Evolutionary conservation across 1,140 invertebrate genomes (phyloP), one percentile per base, ranked within the genome.

Genomic region (Lithobius niger): DNA sequence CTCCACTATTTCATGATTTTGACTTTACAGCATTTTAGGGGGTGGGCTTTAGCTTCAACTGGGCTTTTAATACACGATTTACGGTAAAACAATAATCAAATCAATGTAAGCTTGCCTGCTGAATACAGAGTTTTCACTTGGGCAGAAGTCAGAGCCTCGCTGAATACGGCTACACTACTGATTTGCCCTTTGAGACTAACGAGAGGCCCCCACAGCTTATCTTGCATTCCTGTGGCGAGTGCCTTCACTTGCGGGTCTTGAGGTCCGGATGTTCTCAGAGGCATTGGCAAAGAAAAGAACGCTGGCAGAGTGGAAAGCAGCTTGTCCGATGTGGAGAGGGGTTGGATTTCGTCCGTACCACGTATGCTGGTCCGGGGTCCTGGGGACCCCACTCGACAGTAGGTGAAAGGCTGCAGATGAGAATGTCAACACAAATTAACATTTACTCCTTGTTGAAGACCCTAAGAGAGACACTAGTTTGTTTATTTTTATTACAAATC

Each of bases 171-270:
- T 2, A 78, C 69, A 15, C 70, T 68, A 1, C 73, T 76, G 0
- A 80, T 49, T 59, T 78, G 76, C 2, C 77, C 78, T 31, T 68
- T 62, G 13, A 80, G 60, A 54, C 69, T 69, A 13, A 67, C 67
- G 18, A 71, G 70, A 51, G 67, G 63, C 0, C 78, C 78, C 58
- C 73, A 76, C 0, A 72, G 66, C 0, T 66, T 67, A 51, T 79
- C 76, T 63, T 79, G 76, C 61, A 71, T 72, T 6, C 77, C 77
- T 19, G 67, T 64, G 0, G 72, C 70, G 56, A 77, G 72, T 50
- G 70, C 71, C 54, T 71, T 73, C 0, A 79, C 71, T 59, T 72
- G 71, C 2, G 76, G 72, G 64, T 77, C 74, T 16, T 70, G 66
- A 1, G 69, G 64, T 2, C 68, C 64, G 28, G 27, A 19, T 10